A percentile compares a stretch with the other conserved stretches of the same genome.
Evolutionary conservation across 2,113 vertebrate genomes (phyloP).

Genomic region (Montifringilla adamsi): DNA sequence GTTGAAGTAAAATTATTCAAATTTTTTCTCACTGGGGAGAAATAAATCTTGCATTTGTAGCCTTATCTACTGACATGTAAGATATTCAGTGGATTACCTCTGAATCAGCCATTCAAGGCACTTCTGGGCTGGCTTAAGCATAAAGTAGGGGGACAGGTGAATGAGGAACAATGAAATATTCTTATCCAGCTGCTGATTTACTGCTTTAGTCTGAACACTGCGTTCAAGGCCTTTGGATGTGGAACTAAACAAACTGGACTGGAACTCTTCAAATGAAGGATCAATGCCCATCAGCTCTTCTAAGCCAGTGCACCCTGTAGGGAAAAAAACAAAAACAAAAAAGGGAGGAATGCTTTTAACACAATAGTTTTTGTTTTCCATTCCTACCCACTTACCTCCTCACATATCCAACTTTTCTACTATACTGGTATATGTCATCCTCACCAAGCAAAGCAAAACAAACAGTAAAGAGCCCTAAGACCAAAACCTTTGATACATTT

Average conservation of each 20-base stretch:
- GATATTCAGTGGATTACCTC: slow-evolving; percentile 75
- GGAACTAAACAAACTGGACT: slow-evolving; percentile 86
- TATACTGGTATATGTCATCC: neutral
- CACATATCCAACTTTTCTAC: neutral
- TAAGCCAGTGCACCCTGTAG: slow-evolving; percentile 90
- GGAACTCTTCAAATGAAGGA: slow-evolving; percentile 83
- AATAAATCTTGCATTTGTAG: neutral
- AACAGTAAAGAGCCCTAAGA: neutral
- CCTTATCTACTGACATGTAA: neutral
- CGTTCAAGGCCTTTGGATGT: slow-evolving; percentile 85
- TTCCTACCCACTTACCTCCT: neutral
- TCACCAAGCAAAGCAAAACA: neutral
- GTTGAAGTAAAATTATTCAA: neutral
- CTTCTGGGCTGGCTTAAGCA: slow-evolving; percentile 94
- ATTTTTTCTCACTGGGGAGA: neutral
- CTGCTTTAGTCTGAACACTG: slow-evolving; percentile 88
- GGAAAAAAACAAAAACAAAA: neutral
- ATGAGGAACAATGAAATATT: slow-evolving; percentile 86
- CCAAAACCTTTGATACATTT: neutral
- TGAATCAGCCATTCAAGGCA: slow-evolving; percentile 96
- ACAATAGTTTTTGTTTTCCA: neutral
- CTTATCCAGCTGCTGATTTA: slow-evolving; percentile 86
- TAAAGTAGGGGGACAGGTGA: slow-evolving; percentile 91
- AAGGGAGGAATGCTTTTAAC: neutral
- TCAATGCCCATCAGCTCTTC: slow-evolving; percentile 93